Conservation (phyloP, 2,113 vertebrate genomes). For the Microtus ochrogaster region DNA sequence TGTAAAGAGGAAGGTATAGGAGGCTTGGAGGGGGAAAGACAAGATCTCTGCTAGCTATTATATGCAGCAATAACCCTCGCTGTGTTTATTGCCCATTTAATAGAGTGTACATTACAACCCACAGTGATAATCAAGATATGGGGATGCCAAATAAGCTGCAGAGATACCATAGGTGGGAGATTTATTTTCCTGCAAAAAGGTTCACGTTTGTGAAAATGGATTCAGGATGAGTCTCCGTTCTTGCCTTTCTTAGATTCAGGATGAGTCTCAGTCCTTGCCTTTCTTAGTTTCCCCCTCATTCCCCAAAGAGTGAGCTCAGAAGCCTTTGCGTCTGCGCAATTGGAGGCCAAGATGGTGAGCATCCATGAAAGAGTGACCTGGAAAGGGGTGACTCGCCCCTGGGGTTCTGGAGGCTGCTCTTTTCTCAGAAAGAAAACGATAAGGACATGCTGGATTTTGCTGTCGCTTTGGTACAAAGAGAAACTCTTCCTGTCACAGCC, state of each 20-base stretch:
- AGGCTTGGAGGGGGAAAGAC: slow-evolving; percentile 69
- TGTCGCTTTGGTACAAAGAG: slow-evolving; percentile 4
- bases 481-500: not conserved
- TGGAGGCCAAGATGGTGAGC: not conserved
- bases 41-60: slow-evolving; percentile 82
- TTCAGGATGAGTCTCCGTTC: slow-evolving; percentile 6
- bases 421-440: not conserved
- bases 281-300: not conserved
- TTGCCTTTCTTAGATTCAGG: not conserved
- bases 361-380: too few relatives aligned
- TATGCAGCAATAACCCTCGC: slow-evolving; percentile 73
- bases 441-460: not conserved
- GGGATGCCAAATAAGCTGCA: slow-evolving; percentile 59
- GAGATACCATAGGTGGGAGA: slow-evolving; percentile 80
- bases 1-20: slow-evolving; percentile 53
- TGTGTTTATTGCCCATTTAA: slow-evolving; percentile 84
- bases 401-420: not conserved
- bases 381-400: not conserved
- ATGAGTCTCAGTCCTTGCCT: not conserved
- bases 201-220: slow-evolving; percentile 55
- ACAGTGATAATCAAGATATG: slow-evolving; percentile 82
- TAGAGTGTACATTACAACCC: slow-evolving; percentile 82
- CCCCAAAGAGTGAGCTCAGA: not conserved
- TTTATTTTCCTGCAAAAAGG: slow-evolving; percentile 75
- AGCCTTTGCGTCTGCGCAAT: not conserved